Percentiles rank a stretch among this genome's conserved stretches.
Conservation (phyloP, 2,888 invertebrate species). For the Conomelus anceps region DNA sequence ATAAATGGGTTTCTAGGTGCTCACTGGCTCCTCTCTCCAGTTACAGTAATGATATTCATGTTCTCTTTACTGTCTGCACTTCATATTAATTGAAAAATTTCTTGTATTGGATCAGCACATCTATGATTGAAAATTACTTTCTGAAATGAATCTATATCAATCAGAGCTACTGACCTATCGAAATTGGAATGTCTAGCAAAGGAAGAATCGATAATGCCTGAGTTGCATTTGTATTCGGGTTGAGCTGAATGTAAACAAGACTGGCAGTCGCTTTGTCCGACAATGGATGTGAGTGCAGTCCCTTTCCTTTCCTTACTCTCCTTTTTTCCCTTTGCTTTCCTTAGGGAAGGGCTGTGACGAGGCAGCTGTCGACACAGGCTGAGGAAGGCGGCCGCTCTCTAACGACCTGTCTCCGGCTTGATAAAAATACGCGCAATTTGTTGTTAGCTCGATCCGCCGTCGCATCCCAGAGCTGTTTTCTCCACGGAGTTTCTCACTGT, state of each 20-base stretch:
- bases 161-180: not conserved
- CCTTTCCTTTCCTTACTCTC: not conserved
- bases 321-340: not conserved
- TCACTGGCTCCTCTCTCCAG: no score
- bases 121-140: no score
- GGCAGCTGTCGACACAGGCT: not conserved
- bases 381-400: not conserved
- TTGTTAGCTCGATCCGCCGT: not conserved
- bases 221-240: not conserved
- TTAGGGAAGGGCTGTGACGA: not conserved
- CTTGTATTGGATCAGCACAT: no score
- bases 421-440: conserved; percentile 9
- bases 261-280: not conserved
- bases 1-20: no score
- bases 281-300: not conserved
- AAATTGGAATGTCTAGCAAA: not conserved
- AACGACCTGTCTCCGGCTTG: conserved; percentile 3
- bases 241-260: not conserved
- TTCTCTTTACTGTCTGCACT: no score
- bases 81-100: no score
- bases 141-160: no score
- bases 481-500: not conserved
- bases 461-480: not conserved
- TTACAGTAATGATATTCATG: no score
- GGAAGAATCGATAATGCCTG: not conserved